Evolutionary conservation across 2,888 invertebrate species (phyloP), one percentile per base, ranked within the genome.

Genomic region (Poecilus cupreus): DNA sequence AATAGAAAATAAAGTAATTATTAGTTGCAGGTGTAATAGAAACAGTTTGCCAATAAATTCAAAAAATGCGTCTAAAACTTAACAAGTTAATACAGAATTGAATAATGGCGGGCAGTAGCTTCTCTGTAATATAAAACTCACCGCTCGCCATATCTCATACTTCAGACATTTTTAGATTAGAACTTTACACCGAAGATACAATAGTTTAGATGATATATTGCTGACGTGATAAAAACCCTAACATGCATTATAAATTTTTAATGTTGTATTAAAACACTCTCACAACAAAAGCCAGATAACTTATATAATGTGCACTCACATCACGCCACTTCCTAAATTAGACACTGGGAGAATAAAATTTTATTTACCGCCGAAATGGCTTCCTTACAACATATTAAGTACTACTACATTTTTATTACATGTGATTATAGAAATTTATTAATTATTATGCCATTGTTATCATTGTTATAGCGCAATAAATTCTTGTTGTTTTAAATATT

Each of bases 181-280:
- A 72, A 72, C 72, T 72, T 72, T 72, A 72, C 72, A 72, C 46
- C 46, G 64, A 72, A 72, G 72, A 72, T 72, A 72, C 72, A 72
- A 72, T 72, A 72, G 72, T 72, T 49, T 13, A 49, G 22, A 46
- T 72, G 72, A 72, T 72, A 46, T 72, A 72, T 72, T 32, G 72
- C 72, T 72, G 43, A 46, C 49, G 24, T 72, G 72, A 72, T 72
- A 72, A 72, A 70, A 72, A 72, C 43, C 43, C 22, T 72, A 72
- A 72, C 72, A 72, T 46, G 49, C 37, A 72, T 43, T 72, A 72
- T 72, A 72, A 72, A 72, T 72, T 72, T 72, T 72, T 72, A 72
- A 72, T 72, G 72, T 72, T 72, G 43, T 72, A 49, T 72, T 72
- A 49, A 72, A 72, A 72, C 72, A 46, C 46, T 60, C 13, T 72